A percentile compares a stretch with the other conserved stretches of the same genome.
Evolutionary conservation across 2,797 vertebrate genomes (phyloP).

Genomic region (Gadopsis bispinosus): DNA sequence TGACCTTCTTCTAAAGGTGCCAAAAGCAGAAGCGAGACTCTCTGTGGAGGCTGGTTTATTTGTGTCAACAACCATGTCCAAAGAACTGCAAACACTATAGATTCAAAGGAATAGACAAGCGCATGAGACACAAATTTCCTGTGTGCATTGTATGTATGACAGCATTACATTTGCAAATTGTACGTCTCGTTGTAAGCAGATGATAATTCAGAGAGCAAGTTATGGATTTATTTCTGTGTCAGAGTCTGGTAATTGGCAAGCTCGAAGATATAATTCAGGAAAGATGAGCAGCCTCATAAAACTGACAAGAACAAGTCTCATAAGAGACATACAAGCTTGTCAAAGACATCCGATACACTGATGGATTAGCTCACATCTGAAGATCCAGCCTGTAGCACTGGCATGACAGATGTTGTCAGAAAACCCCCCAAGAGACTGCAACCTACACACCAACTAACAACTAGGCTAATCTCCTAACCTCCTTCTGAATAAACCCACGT

Average conservation of each 20-base stretch:
- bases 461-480: slow-evolving; percentile 53
- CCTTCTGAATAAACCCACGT: slow-evolving; percentile 51
- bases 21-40: slow-evolving; percentile 53
- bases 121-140: slow-evolving; percentile 23
- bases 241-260: slow-evolving; percentile 20
- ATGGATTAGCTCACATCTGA: slow-evolving; percentile 49
- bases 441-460: slow-evolving; percentile 48
- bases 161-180: slow-evolving; percentile 13
- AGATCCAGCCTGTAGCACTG: slow-evolving; percentile 38
- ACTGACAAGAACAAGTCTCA: slow-evolving; percentile 33
- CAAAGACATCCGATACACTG: slow-evolving; percentile 42
- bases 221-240: slow-evolving; percentile 36
- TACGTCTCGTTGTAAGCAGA: not conserved
- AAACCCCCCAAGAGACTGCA: slow-evolving; percentile 40
- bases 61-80: slow-evolving; percentile 11
- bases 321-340: slow-evolving; percentile 38
- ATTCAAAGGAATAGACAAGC: slow-evolving; percentile 1
- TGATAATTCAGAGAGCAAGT: slow-evolving; percentile 17
- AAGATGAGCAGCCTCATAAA: slow-evolving; percentile 35
- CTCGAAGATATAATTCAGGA: slow-evolving; percentile 29
- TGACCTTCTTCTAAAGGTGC: slow-evolving; percentile 14
- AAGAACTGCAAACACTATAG: slow-evolving; percentile 4
- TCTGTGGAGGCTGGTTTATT: slow-evolving; percentile 27
- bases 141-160: not conserved
- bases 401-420: slow-evolving; percentile 50